Evolutionary conservation across 2,888 invertebrate genomes (phyloP), one percentile per base, ranked within the genome.

Genomic region (Xanthia togata): DNA sequence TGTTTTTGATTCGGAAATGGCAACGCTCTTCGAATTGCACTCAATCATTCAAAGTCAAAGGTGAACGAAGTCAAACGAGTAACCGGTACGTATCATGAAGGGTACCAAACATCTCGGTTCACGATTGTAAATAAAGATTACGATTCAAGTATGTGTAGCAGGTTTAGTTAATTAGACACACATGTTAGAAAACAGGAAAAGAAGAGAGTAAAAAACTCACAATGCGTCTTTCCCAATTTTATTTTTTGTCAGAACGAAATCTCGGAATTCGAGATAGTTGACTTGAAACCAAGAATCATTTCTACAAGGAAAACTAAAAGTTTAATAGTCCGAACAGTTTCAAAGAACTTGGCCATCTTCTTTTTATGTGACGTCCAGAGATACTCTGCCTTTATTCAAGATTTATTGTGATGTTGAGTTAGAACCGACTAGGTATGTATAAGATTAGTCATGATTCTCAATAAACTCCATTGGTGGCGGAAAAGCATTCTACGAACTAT

Each of bases 391-490:
- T 84, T 87, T 75, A 75, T 74, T 47, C 57, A 44, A 78, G 53
- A 81, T 75, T 78, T 79, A 85, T 87, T 75, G 81, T 70, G 59
- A 70, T 77, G 57, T 74, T 65, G 76, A 59, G 35, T 85, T 85
- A 70, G 65, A 84, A 70, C 41, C 67, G 72, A 81, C 76, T 84
- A 38, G 38, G 38, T 38, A 70, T 81, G 86, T 71, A 76, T 63
- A 74, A 76, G 68, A 79, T 88, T 88, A 88, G 79, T 87, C 88
- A 88, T 82, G 64, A 75, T 83, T 86, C 68, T 50, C 78, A 73
- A 88, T 86, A 82, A 82, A 64, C 81, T 71, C 73, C 73, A 86
- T 86, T 79, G 76, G 69, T 83, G 78, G 85, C 44, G 74, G 77
- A 73, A 77, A 79, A 83, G 53, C 70, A 50, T 86, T 88, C 88